Base-by-base conservation (phyloP, 2,113 vertebrate genomes). In the Dascyllus trimaculatus region DNA sequence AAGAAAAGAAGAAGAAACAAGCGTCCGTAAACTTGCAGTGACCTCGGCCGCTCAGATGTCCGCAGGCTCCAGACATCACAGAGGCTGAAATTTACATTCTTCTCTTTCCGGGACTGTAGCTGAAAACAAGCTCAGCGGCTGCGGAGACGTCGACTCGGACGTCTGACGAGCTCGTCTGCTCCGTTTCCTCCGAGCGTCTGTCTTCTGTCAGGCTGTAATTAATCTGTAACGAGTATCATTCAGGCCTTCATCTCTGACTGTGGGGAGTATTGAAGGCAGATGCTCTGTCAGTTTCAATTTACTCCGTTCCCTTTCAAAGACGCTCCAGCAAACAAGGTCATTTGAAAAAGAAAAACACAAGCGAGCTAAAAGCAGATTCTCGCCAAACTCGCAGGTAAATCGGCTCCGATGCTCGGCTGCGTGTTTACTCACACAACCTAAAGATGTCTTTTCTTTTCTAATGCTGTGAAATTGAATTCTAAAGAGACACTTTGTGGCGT, bases 171-270 rank as follows among this genome's bases (percentile, higher is more conserved):
- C 75, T 69, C 11, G 38, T 52, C 72, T 19, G 10, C 69, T 57
- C 61, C 15, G 66, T 70, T 78, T 85, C 65, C 74, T 48, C 68
- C 43, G 75, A 15, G 18, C 48, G 78, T 84, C 79, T 32, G 15
- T 82, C 78, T 71, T 40, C 80, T 70, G 84, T 81, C 90, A 74
- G 57, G 43, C 75, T 78, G 56, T 88, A 86, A 87, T 88, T 87
- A 85, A 84, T 87, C 82, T 71, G 48, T 80, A 80, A 86, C 65
- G 18, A 72, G 85, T 8, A 69, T 84, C 29, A 65, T 82, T 82
- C 79, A 56, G 40, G 72, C 81, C 75, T 74, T 84, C 54, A 48
- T 84, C 80, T 75, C 62, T 53, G 49, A 78, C 48, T n/a, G 76
- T 63, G 48, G 29, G 60, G 52, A 87, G 57, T 5, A 35, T 48